Base-by-base conservation (phyloP, 2,888 invertebrate species). In the Epinotia bilunana region DNA sequence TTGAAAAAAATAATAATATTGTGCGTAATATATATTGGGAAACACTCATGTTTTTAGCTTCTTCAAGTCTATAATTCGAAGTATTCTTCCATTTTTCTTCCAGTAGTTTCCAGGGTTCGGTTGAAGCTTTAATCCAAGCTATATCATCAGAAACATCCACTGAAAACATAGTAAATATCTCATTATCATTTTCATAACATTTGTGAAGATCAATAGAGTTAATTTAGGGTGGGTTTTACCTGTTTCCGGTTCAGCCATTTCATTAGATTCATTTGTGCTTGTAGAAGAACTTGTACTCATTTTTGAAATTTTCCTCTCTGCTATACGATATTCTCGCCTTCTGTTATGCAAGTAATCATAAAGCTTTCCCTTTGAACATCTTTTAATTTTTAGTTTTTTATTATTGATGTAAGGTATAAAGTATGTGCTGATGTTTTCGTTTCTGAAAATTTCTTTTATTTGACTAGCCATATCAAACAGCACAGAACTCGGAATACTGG, bases 361-460 rank as follows among this genome's bases (percentile, higher is more conserved):
- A 28, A 13, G 60, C 60, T 60, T 60, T 28, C 60, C 60, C 60
- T 28, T 60, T 1, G 60, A 28, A 60, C 60, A 60, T 60, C 60
- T 60, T 60, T 60, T 60, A 28, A 60, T 60, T 60, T 60, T 60
- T 60, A 60, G 28, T 20, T 60, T 60, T 60, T 60, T 57, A 57
- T 28, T 60, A 60, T 60, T 60, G 28, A 60, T 33, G 28, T 60
- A 60, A 28, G 60, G 60, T 60, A 60, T 60, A 60, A 60, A 60
- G 60, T 60, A 60, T 13, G 60, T 60, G 28, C 60, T 60, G 28
- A 60, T 60, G 13, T 60, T 60, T 28, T 60, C 60, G 16, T 60
- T 60, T 12, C 28, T 60, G 60, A 60, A 60, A 13, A 60, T 60
- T 60, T 60, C 60, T 60, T 60, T 60, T 28, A 60, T 60, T 60